Percentiles rank a stretch among this genome's conserved stretches.
These are phyloP conservation scores for Drosophila orena DNA, from an alignment of 1,140 invertebrate genomes.

Conservation along the genomic window DNA sequence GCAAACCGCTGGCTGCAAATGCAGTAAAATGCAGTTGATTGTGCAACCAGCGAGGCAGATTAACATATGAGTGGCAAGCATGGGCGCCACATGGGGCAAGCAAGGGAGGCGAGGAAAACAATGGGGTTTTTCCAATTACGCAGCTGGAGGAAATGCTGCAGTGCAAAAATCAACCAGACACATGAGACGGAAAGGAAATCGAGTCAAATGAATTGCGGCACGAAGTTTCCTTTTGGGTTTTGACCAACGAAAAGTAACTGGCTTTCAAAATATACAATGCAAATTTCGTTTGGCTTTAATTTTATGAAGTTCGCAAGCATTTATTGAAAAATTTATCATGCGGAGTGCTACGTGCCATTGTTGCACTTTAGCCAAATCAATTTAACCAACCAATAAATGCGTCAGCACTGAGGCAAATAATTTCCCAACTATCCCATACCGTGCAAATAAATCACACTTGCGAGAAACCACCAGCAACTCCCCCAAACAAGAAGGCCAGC, in stretches of 20 bases:
- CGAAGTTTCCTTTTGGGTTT: no score
- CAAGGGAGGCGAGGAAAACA: constrained; percentile 1
- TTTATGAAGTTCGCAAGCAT: no score
- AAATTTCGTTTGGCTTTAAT: no score
- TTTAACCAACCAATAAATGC: not conserved
- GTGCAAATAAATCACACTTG: constrained; percentile 18
- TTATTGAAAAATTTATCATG: no score
- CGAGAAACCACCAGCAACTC: constrained; percentile 8
- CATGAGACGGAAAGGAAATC: constrained; percentile 1
- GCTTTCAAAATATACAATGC: no score
- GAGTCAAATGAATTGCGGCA: not conserved
- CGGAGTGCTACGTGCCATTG: not conserved
- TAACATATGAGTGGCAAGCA: constrained; percentile 20
- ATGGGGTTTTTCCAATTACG: constrained; percentile 15
- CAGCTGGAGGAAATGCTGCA: constrained; percentile 13
- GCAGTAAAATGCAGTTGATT: constrained; percentile 20
- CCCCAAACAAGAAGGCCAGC: not conserved
- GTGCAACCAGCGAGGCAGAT: constrained; percentile 28
- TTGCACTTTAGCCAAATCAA: not conserved
- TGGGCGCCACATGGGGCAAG: not conserved
- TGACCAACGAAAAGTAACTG: no score
- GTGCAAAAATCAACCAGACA: not conserved
- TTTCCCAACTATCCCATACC: constrained; percentile 9
- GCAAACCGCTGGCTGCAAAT: constrained; percentile 5
- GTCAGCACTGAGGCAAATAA: not conserved